A percentile compares a stretch with the other conserved stretches of the same genome.
phyloP scores from a whole-genome alignment of 2,888 invertebrate genomes.

The Chrysodeixis includens region DNA sequence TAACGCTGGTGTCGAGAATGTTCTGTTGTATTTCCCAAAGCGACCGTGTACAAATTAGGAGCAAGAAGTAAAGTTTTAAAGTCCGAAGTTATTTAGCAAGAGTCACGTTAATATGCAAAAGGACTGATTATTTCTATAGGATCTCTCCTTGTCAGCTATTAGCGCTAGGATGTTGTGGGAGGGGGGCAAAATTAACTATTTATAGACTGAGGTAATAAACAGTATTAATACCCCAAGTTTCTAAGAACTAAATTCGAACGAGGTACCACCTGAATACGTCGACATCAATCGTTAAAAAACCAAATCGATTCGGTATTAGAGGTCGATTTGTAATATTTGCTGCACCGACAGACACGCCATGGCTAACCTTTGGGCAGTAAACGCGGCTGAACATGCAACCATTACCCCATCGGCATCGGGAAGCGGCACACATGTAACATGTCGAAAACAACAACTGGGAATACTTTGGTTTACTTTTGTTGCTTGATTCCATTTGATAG shows the following conservation, averaged over 20 bases:
- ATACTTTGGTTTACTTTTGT: background rate
- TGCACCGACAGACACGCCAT: constrained; percentile 1
- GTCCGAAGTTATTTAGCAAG: background rate
- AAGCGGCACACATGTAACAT: background rate
- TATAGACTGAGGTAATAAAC: no score
- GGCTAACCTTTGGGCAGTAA: background rate
- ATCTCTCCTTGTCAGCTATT: background rate
- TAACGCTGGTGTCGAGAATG: background rate
- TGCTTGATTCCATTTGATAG: background rate
- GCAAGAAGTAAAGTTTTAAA: constrained; percentile 1
- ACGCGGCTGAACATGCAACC: constrained; percentile 2
- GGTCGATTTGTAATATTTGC: background rate
- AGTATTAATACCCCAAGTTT: no score
- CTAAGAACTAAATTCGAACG: no score
- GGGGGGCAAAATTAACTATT: background rate
- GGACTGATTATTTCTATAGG: background rate
- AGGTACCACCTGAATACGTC: background rate
- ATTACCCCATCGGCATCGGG: background rate
- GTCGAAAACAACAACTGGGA: background rate
- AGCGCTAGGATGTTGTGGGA: no score
- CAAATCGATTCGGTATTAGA: background rate
- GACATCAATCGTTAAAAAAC: background rate
- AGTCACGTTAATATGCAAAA: constrained; percentile 1
- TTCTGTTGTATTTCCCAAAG: constrained; percentile 1
- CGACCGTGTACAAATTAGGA: background rate